phyloP scores from a whole-genome alignment of 2,888 invertebrate genomes.

The Rhagonycha fulva region DNA sequence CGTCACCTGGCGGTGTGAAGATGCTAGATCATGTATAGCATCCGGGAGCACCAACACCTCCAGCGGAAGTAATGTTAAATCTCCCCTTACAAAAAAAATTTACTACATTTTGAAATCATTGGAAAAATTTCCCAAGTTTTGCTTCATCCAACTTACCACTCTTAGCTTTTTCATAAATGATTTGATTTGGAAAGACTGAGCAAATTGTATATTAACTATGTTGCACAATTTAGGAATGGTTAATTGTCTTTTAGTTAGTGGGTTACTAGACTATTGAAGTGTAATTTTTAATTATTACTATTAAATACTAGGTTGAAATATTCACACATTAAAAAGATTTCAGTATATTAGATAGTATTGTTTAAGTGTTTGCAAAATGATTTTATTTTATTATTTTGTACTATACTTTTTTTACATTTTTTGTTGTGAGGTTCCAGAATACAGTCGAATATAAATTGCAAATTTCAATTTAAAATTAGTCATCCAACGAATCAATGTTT shows the following conservation, averaged over 20 bases:
- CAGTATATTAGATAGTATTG: not conserved
- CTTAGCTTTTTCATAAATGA: not conserved
- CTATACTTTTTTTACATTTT: no score
- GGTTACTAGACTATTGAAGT: not conserved
- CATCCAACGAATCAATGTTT: not conserved
- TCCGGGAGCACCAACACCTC: constrained; percentile 21
- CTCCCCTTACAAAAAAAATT: not conserved
- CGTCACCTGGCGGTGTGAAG: constrained; percentile 39
- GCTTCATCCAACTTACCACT: not conserved
- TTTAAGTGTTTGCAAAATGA: not conserved
- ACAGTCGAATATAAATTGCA: not conserved
- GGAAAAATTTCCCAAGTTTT: not conserved
- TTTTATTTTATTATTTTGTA: not conserved
- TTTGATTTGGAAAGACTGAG: not conserved
- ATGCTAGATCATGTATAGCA: constrained; percentile 10
- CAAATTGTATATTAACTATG: not conserved
- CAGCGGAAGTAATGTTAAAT: not conserved
- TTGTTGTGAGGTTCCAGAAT: not conserved
- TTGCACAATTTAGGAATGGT: not conserved
- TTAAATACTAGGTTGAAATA: not conserved
- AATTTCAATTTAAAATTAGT: not conserved
- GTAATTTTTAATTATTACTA: not conserved
- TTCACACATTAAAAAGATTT: not conserved
- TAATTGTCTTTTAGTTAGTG: not conserved
- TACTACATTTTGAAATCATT: not conserved